Evolutionary conservation across 2,888 invertebrate genomes (phyloP).

Genomic region (Drosophila stalkeri): DNA sequence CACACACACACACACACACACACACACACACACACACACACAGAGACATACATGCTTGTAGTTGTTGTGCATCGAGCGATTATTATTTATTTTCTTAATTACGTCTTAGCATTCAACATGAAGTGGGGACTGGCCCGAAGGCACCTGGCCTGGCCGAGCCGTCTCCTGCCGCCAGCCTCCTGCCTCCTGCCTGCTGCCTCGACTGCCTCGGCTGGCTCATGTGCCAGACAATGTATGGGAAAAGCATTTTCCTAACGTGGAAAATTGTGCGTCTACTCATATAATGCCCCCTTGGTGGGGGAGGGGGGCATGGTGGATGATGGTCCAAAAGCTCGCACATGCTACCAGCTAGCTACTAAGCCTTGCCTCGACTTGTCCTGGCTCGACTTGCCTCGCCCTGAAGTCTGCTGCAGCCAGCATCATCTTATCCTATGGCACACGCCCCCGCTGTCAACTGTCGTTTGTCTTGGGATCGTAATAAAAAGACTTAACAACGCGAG

Average conservation of each 20-base stretch:
- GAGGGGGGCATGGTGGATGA: background rate
- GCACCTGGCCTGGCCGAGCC: slow-evolving; percentile 54
- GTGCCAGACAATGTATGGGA: slow-evolving; percentile 57
- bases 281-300: background rate
- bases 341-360: slow-evolving; percentile 69
- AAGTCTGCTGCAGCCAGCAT: slow-evolving; percentile 9
- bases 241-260: slow-evolving; percentile 59
- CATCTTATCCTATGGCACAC: slow-evolving; percentile 70
- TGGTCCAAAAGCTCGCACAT: slow-evolving; percentile 61
- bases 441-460: slow-evolving; percentile 66
- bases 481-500: slow-evolving; percentile 80
- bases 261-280: slow-evolving; percentile 63
- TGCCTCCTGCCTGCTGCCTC: background rate
- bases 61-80: slow-evolving; percentile 70
- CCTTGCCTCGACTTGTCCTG: slow-evolving; percentile 58
- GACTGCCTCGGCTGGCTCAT: slow-evolving; percentile 53
- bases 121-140: slow-evolving; percentile 51
- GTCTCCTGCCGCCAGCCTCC: slow-evolving; percentile 20
- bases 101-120: slow-evolving; percentile 72
- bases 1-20: slow-evolving; percentile 35
- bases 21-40: slow-evolving; percentile 37
- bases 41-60: slow-evolving; percentile 22
- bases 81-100: slow-evolving; percentile 84
- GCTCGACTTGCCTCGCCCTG: slow-evolving; percentile 24
- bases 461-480: slow-evolving; percentile 76